These are phyloP conservation scores for Sepiola atlantica DNA, from an alignment of 2,888 invertebrate genomes.

Conservation along the genomic window DNA sequence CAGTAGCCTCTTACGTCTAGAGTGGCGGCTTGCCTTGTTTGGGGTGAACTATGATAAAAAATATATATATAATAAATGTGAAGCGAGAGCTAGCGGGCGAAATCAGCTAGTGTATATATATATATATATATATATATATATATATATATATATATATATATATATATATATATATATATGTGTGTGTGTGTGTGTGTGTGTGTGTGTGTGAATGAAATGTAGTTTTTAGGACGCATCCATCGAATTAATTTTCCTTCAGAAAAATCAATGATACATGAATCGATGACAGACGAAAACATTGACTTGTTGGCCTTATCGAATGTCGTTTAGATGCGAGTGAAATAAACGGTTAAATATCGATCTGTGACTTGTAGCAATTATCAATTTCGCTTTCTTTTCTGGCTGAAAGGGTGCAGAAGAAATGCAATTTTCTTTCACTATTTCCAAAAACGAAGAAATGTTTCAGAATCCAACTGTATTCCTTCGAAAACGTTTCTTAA, in stretches of 20 bases:
- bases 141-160: no score
- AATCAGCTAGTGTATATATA: no score
- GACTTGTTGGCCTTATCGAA: not conserved
- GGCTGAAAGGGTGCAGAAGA: not conserved
- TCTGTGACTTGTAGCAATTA: not conserved
- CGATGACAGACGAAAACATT: conserved; percentile 32
- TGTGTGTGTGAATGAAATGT: not conserved
- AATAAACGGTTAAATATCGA: not conserved
- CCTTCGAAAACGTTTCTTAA: no score
- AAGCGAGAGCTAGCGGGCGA: no score
- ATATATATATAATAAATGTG: no score
- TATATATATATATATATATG: conserved; percentile 19
- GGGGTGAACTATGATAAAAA: no score
- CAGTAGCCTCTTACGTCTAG: no score
- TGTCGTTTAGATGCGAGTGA: not conserved
- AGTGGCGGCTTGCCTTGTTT: no score
- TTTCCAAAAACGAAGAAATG: no score
- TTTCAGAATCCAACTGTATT: no score
- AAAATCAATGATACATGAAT: not conserved
- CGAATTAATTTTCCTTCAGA: not conserved
- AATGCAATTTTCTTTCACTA: no score
- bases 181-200: not conserved
- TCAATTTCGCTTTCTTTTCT: not conserved
- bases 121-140: not conserved
- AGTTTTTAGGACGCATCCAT: not conserved